Evolutionary conservation across 1,140 invertebrate species (phyloP).

Genomic region (Sitobion miscanthi): DNA sequence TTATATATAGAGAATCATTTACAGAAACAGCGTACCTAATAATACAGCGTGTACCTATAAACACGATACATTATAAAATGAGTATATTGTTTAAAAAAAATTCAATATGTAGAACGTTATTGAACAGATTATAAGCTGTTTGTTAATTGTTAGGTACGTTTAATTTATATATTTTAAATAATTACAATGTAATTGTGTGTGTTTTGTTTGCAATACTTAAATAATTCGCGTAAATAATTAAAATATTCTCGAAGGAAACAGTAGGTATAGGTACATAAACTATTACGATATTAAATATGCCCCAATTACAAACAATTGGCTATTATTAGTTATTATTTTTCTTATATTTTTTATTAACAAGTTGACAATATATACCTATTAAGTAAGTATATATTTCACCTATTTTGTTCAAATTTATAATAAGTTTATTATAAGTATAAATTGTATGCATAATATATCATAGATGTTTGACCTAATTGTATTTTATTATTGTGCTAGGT

Average conservation of each 20-base stretch:
- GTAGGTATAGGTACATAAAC: background rate
- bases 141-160: background rate
- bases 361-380: background rate
- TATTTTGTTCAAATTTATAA: slow-evolving; percentile 5
- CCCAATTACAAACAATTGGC: background rate
- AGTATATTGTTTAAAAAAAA: background rate
- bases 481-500: background rate
- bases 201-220: background rate
- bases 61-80: background rate
- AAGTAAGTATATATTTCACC: background rate
- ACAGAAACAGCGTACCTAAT: background rate
- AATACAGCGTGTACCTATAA: background rate
- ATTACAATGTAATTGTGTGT: background rate
- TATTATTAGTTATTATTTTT: background rate
- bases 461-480: background rate
- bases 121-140: background rate
- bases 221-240: slow-evolving; percentile 8
- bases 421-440: background rate
- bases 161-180: background rate
- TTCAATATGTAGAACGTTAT: background rate
- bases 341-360: background rate
- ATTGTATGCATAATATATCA: background rate
- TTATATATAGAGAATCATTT: background rate
- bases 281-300: background rate
- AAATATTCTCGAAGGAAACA: background rate